Percentiles rank a stretch among this genome's conserved stretches.
Conservation (phyloP, 1,140 invertebrate species). For the Drosophila lini region DNA sequence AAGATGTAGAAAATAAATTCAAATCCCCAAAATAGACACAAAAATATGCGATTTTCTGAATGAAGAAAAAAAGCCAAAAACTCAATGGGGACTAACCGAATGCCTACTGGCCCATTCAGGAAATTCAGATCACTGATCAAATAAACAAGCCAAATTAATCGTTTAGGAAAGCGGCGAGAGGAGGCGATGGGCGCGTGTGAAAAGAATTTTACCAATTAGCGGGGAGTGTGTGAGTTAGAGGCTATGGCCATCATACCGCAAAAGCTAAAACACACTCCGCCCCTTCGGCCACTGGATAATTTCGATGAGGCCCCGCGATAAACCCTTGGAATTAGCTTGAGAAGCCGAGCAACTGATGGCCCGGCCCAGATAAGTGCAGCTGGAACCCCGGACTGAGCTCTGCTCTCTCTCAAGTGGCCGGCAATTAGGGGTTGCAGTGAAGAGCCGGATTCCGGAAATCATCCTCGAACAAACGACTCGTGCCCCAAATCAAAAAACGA, state of each 20-base stretch:
- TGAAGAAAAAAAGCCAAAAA: conserved; percentile 24
- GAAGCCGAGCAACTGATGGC: conserved; percentile 67
- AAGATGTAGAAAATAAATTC: conserved; percentile 40
- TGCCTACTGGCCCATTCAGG: conserved; percentile 32
- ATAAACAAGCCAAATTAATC: conserved; percentile 66
- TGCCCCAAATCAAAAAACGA: conserved; percentile 68
- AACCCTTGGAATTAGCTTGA: conserved; percentile 46
- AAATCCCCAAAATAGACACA: conserved; percentile 45
- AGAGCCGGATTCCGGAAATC: conserved; percentile 51
- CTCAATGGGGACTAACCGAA: conserved; percentile 52
- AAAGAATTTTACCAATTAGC: conserved; percentile 65
- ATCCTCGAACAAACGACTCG: conserved; percentile 64
- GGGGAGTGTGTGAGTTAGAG: conserved; percentile 13
- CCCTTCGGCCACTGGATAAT: conserved; percentile 62
- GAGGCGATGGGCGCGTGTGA: conserved; percentile 46
- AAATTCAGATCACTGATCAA: conserved; percentile 44
- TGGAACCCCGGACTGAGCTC: conserved; percentile 28
- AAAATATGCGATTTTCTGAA: conserved; percentile 41
- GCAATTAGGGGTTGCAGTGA: conserved; percentile 74
- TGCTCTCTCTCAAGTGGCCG: conserved; percentile 63
- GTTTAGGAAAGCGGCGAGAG: conserved; percentile 30
- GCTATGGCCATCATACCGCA: conserved; percentile 24
- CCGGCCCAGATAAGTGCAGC: conserved; percentile 71
- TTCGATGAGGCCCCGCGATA: conserved; percentile 66
- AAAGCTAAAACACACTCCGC: conserved; percentile 69